phyloP scores from a whole-genome alignment of 1,140 invertebrate genomes.

The Triops longicaudatus region DNA sequence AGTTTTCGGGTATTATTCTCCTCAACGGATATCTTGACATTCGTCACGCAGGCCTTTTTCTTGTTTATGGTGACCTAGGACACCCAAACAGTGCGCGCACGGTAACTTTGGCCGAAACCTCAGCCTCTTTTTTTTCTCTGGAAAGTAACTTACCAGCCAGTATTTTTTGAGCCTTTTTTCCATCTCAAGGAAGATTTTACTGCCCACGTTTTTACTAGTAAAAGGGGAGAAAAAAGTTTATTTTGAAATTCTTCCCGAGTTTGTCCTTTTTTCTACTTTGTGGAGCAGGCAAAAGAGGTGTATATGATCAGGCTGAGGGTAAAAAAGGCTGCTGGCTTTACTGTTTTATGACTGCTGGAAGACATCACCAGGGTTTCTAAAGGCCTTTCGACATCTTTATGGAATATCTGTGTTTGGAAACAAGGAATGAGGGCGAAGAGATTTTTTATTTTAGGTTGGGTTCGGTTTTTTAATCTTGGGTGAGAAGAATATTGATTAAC shows the following conservation, averaged over 20 bases:
- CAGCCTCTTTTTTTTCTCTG: not conserved
- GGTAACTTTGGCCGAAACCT: not conserved
- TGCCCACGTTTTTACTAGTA: not conserved
- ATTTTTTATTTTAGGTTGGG: not conserved
- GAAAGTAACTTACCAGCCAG: not conserved
- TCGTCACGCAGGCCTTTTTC: not conserved
- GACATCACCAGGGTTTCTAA: not conserved
- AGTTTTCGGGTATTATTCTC: not conserved
- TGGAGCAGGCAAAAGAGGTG: not conserved
- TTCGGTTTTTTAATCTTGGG: not conserved
- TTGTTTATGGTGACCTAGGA: not conserved
- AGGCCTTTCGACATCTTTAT: not conserved
- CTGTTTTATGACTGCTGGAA: constrained; percentile 12
- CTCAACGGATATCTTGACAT: not conserved
- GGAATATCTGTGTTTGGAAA: not conserved
- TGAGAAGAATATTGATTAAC: constrained; percentile 8
- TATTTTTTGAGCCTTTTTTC: not conserved
- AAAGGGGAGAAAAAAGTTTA: not conserved
- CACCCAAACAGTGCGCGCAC: not conserved
- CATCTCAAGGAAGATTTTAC: not conserved
- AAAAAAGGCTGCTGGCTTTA: constrained; percentile 1
- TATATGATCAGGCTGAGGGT: not conserved
- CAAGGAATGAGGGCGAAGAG: not conserved
- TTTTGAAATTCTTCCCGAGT: not conserved
- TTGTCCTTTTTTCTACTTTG: not conserved